Conservation (phyloP, 2,888 invertebrate species). For the Chalcis sispes region DNA sequence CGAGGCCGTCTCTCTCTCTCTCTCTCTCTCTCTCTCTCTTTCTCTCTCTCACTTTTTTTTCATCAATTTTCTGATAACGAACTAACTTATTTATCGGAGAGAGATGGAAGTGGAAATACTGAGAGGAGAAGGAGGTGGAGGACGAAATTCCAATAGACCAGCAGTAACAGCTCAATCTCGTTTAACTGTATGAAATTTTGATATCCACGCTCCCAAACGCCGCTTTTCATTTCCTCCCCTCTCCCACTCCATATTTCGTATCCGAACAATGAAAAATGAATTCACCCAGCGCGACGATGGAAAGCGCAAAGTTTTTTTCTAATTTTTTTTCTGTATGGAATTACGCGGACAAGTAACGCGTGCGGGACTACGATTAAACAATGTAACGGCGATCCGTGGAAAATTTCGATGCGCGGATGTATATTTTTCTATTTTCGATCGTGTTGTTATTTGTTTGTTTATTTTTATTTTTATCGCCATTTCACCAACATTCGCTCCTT, state of each 20-base stretch:
- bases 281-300: too few species aligned
- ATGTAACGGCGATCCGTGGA: too few species aligned
- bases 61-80: conserved; percentile 42
- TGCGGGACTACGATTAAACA: too few species aligned
- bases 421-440: too few species aligned
- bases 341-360: too few species aligned
- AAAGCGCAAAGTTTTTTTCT: neutral
- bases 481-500: too few species aligned
- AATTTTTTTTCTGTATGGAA: too few species aligned
- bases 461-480: too few species aligned
- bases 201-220: neutral
- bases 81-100: conserved; percentile 28
- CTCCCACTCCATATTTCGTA: neutral
- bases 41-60: conserved; percentile 1
- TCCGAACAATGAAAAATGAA: conserved; percentile 26
- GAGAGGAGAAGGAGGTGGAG: neutral
- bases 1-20: neutral
- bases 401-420: too few species aligned
- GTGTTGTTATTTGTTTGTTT: too few species aligned
- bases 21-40: neutral
- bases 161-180: conserved; percentile 33
- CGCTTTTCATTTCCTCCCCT: too few species aligned
- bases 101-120: neutral
- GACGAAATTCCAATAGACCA: conserved; percentile 14
- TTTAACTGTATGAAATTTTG: conserved; percentile 18